Evolutionary conservation across 2,888 invertebrate species (phyloP), one percentile per base, ranked within the genome.

Genomic region (Folsomia manolachei): DNA sequence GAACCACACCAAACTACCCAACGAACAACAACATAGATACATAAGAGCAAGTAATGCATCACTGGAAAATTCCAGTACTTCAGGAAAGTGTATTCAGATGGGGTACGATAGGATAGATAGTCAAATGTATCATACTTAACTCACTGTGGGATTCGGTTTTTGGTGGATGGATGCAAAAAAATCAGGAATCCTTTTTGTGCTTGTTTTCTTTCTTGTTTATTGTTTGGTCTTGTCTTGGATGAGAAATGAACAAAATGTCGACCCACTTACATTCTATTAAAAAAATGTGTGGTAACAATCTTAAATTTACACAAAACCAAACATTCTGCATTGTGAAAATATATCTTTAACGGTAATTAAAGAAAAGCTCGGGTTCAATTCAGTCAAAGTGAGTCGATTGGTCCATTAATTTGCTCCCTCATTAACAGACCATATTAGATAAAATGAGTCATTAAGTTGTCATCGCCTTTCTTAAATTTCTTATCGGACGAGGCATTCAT

Each of bases 401-500:
- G 39, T 4, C 39, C 39, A 39, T 39, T 39, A 39, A 39, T 4
- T 39, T 14, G 39, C 14, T 4, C 39, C 4, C 14, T 39, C 39
- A 9, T 39, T 39, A 39, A 14, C 14, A 39, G n/a, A 39, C 39
- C 39, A 39, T 39, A 39, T 39, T 39, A 14, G 39, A 39, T 39
- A 39, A 4, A 39, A 39, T 56, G 56, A 56, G n/a, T 56, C 56
- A 56, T 56, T 56, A 56, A 56, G 19, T 56, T 66, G 66, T 66
- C 66, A 66, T 66, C 66, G 18, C 25, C 39, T 66, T 27, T 25
- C 23, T 66, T 26, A 52, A 66, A 66, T 23, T 23, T 21, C 51
- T 52, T 66, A 66, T 66, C 66, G 11, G 66, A 52, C 53, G 52
- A 66, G 66, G 19, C 21, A 52, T 19, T 4, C 24, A 52, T 64